A percentile compares a stretch with the other conserved stretches of the same genome.
phyloP scores from a whole-genome alignment of 2,113 vertebrate species.

The Nothocercus julius region DNA sequence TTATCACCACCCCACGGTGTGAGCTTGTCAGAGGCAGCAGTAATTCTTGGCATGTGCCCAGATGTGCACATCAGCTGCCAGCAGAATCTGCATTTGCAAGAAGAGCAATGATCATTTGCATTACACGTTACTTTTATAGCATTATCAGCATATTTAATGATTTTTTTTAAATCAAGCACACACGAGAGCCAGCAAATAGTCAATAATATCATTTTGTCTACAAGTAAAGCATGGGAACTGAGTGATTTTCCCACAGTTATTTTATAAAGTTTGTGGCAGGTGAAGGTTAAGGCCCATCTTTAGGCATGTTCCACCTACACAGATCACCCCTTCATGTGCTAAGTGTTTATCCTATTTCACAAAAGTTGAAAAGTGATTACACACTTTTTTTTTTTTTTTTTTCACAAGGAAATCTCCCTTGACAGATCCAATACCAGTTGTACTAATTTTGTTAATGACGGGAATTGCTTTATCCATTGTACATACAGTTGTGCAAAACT shows the following conservation, averaged over 20 bases:
- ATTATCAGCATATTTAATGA: not conserved
- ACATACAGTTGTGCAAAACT: not conserved
- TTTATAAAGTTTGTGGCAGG: not conserved
- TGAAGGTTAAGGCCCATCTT: not conserved
- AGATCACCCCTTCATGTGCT: not conserved
- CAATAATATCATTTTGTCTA: not conserved
- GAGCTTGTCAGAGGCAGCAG: not conserved
- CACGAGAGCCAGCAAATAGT: not conserved
- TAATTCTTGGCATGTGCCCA: rapidly evolving
- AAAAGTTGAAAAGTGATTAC: not conserved
- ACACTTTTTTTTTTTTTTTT: too few species aligned
- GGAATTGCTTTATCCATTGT: not conserved
- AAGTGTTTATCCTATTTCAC: not conserved
- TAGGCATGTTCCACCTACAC: not conserved
- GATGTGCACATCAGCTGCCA: not conserved
- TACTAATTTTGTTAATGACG: not conserved
- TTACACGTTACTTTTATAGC: not conserved
- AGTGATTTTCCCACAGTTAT: not conserved
- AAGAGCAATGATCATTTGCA: not conserved
- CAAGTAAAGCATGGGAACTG: not conserved
- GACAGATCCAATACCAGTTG: not conserved
- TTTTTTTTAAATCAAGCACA: rapidly evolving
- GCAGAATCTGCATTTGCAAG: not conserved
- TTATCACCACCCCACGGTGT: not conserved
- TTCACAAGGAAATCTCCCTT: not conserved